Conservation (phyloP, 2,113 vertebrate species). For the Ondatra zibethicus region DNA sequence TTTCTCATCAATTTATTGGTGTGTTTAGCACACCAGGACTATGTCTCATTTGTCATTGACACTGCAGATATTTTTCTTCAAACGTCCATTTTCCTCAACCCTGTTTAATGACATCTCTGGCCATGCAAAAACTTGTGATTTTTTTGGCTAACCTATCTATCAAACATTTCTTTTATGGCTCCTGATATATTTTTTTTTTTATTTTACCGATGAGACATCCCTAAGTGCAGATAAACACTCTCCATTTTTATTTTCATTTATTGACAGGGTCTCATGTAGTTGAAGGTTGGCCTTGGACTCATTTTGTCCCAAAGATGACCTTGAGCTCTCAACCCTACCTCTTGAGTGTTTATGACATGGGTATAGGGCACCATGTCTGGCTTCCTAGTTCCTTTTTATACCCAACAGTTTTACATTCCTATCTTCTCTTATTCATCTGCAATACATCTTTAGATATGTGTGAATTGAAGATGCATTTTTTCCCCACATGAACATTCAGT, state of each 20-base stretch:
- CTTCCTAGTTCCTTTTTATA: not conserved
- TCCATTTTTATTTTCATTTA: not conserved
- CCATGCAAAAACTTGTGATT: not conserved
- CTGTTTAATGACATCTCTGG: not conserved
- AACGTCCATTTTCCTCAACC: not conserved
- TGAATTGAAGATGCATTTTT: not conserved
- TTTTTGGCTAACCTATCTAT: not conserved
- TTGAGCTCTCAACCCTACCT: not conserved
- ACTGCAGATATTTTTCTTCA: not conserved
- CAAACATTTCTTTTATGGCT: constrained; percentile 1
- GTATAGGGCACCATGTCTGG: not conserved
- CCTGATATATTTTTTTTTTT: not conserved
- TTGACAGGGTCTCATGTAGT: not conserved
- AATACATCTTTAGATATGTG: not conserved
- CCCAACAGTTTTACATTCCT: not conserved
- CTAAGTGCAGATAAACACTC: not conserved
- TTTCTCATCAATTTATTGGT: not conserved
- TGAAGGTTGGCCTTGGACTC: not conserved
- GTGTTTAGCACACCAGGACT: not conserved
- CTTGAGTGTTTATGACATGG: not conserved
- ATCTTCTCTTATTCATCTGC: not conserved
- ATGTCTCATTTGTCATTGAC: not conserved
- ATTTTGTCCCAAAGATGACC: not conserved
- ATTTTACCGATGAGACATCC: not conserved
- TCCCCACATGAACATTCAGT: not conserved